phyloP scores from a whole-genome alignment of 2,888 invertebrate genomes.

The Calameuta pallipes region DNA sequence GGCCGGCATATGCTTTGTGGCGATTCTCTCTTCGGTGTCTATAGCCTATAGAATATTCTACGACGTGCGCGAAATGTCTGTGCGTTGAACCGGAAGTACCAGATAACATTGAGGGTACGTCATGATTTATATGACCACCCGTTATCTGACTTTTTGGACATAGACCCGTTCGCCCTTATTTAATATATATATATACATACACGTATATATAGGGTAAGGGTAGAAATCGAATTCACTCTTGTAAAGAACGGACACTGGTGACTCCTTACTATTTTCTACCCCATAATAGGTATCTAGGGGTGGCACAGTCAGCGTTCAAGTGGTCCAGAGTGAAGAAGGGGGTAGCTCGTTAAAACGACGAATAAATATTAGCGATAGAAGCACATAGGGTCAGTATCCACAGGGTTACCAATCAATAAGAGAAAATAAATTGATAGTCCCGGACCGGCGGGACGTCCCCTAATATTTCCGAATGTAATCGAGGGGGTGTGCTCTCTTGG shows the following conservation, averaged over 20 bases:
- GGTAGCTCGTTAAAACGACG: slow-evolving; percentile 4
- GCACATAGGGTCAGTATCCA: slow-evolving; percentile 30
- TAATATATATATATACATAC: background rate
- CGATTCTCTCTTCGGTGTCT: slow-evolving; percentile 13
- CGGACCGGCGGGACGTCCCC: slow-evolving; percentile 65
- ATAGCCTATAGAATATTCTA: slow-evolving; percentile 31
- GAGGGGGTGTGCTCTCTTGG: slow-evolving; percentile 59
- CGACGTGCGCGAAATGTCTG: slow-evolving; percentile 46
- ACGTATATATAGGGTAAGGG: background rate
- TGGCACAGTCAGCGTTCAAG: background rate
- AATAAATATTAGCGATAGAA: slow-evolving; percentile 1
- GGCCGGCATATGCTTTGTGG: slow-evolving; percentile 64
- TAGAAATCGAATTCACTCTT: background rate
- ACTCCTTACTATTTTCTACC: background rate
- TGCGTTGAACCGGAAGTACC: slow-evolving; percentile 60
- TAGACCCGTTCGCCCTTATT: slow-evolving; percentile 15
- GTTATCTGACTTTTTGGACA: slow-evolving; percentile 46
- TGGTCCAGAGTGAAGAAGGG: background rate
- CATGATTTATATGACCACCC: slow-evolving; percentile 37
- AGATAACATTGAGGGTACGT: slow-evolving; percentile 60
- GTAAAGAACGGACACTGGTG: background rate
- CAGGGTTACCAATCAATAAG: slow-evolving; percentile 35
- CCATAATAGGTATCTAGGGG: background rate
- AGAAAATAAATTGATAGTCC: slow-evolving; percentile 65
- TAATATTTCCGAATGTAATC: slow-evolving; percentile 67